These are phyloP conservation scores for Cisticola juncidis DNA, from an alignment of 2,113 vertebrate species.

Conservation along the genomic window DNA sequence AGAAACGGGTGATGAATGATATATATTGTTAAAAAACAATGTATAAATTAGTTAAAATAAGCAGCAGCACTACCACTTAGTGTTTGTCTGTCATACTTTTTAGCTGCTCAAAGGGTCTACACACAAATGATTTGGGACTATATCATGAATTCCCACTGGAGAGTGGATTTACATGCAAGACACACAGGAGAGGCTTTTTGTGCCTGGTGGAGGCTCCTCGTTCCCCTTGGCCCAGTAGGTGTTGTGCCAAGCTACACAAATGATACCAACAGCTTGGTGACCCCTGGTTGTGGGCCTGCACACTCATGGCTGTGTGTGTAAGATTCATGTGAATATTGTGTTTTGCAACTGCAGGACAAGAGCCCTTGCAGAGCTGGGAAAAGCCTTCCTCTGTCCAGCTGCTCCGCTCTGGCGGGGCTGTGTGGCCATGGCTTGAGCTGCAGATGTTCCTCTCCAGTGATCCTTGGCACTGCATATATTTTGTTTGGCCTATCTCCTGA, in stretches of 20 bases:
- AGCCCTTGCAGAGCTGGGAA: neutral
- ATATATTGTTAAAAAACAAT: neutral
- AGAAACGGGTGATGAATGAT: accelerated
- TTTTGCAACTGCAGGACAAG: neutral
- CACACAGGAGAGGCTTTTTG: neutral
- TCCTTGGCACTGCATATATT: neutral
- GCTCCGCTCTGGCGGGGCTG: neutral
- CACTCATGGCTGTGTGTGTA: neutral
- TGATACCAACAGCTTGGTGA: neutral
- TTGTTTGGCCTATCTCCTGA: neutral
- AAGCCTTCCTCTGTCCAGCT: neutral
- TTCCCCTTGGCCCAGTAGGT: neutral
- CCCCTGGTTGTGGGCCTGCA: neutral
- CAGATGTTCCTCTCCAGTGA: neutral
- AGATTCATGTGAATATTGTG: neutral
- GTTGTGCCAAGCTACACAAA: neutral
- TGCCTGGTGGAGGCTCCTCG: neutral
- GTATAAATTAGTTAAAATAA: neutral
- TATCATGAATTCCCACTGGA: neutral
- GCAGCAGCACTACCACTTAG: neutral
- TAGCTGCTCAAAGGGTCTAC: neutral
- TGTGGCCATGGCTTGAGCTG: neutral
- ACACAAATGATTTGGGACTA: neutral
- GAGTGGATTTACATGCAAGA: neutral
- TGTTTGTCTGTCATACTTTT: neutral